These are phyloP conservation scores for Poeciliopsis prolifica DNA, from an alignment of 2,113 vertebrate species.

Conservation along the genomic window DNA sequence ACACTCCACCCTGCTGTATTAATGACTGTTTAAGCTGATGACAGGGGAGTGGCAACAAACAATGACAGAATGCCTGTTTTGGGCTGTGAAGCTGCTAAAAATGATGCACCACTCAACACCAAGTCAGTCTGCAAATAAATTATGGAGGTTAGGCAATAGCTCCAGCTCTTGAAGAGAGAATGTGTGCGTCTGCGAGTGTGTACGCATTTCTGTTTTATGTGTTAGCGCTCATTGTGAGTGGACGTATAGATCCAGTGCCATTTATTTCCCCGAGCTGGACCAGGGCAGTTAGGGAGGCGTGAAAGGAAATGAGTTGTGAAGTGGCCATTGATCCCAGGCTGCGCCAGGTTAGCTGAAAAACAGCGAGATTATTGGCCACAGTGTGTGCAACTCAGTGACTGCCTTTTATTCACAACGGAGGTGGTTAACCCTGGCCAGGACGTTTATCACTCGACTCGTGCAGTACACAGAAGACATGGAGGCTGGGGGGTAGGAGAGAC, in stretches of 20 bases:
- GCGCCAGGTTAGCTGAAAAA: constrained; percentile 49
- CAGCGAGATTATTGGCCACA: constrained; percentile 53
- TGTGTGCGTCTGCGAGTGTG: constrained; percentile 17
- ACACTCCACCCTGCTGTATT: constrained; percentile 59
- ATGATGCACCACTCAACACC: constrained; percentile 59
- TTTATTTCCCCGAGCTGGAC: constrained; percentile 78
- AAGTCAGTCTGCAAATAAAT: constrained; percentile 68
- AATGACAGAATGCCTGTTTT: constrained; percentile 76
- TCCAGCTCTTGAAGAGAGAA: constrained; percentile 40
- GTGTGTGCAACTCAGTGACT: constrained; percentile 55
- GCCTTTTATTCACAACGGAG: constrained; percentile 70
- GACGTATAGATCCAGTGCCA: constrained; percentile 78
- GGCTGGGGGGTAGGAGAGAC: too few relatives aligned
- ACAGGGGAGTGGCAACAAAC: constrained; percentile 77
- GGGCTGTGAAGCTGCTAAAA: constrained; percentile 58
- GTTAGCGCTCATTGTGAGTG: constrained; percentile 61
- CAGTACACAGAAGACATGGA: constrained; percentile 6
- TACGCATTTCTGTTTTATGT: constrained; percentile 23
- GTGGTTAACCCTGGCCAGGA: constrained; percentile 57
- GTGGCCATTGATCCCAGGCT: constrained; percentile 81
- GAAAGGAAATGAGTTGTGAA: constrained; percentile 85
- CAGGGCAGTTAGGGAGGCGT: constrained; percentile 79
- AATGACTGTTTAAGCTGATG: constrained; percentile 66
- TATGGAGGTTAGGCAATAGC: constrained; percentile 67
- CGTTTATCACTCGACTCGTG: constrained; percentile 60